Base-by-base conservation (phyloP, 2,113 vertebrate genomes). In the Pantherophis guttatus region DNA sequence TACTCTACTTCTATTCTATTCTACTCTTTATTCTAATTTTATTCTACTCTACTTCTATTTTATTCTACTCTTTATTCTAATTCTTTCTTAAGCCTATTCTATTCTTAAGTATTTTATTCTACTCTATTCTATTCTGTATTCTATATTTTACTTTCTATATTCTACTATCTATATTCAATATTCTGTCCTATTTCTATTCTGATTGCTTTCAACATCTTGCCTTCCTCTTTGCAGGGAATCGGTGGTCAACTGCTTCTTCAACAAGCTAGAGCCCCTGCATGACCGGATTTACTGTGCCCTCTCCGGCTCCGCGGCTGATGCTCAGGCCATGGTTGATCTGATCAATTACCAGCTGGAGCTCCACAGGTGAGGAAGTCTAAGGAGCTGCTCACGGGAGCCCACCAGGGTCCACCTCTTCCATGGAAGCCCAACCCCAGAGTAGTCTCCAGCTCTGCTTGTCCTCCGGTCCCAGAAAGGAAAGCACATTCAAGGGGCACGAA, bases 301-400 rank as follows among this genome's bases (percentile, higher is more conserved):
- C 86, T 99, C 98, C 0, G 98, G 98, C 19, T 99, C 98, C 0
- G 98, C 98, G 0, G 98, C 98, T 0, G 98, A 99, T 0, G 98
- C 98, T 53, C 98, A 99, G 96, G 98, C 98, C 23, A 96, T 99
- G 0, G 98, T 98, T 0, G 98, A 99, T 95, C 96, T 98, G 0
- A 98, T 98, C 0, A 94, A 98, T 96, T 99, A 98, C 48, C 98
- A 99, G 95, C 97, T 99, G 65, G 98, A 98, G 53, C 97, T 99
- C 15, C 98, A 99, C 95, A 98, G 98, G 98, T 99, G 95, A 26
- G 95, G 91, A 26, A 17, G 44, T 17, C 2, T 5, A 33, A 3
- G 39, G 53, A 23, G 48, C 1, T 29, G 48, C 50, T 3, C 17
- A 48, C 15, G 11, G 87, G 19, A 8, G 8, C 8, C n/a, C 33